phyloP scores from a whole-genome alignment of 1,140 invertebrate genomes.

The Asobara japonica region DNA sequence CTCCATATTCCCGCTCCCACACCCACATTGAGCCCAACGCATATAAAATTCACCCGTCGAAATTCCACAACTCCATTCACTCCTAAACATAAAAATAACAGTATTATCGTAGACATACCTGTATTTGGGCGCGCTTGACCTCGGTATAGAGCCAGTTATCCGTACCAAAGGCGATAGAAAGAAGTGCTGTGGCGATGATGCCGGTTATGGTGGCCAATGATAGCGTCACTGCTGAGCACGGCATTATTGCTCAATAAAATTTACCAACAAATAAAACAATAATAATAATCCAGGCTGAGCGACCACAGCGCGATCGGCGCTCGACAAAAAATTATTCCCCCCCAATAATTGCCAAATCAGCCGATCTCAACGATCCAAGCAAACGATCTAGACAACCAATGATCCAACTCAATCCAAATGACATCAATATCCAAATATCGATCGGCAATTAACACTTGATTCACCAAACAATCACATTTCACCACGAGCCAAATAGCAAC shows the following conservation, averaged over 20 bases:
- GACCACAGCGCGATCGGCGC: not conserved
- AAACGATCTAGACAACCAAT: not conserved
- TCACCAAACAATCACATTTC: slow-evolving; percentile 10
- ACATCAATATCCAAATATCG: not conserved
- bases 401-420: not conserved
- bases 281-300: not conserved
- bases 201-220: slow-evolving; percentile 93
- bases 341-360: no score
- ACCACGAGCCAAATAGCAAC: no score
- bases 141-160: slow-evolving; percentile 95
- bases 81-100: slow-evolving; percentile 1
- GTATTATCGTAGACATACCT: slow-evolving; percentile 71
- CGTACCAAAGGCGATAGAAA: slow-evolving; percentile 93
- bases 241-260: slow-evolving; percentile 73
- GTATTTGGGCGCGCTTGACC: slow-evolving; percentile 86
- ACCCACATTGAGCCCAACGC: no score
- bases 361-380: no score
- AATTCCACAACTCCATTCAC: no score
- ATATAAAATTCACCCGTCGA: no score
- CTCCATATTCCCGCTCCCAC: no score
- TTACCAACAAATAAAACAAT: not conserved
- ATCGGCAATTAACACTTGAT: not conserved
- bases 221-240: slow-evolving; percentile 93
- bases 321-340: not conserved
- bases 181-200: slow-evolving; percentile 88